These are phyloP conservation scores for Panagrolaimus sp. DNA, from an alignment of 1,140 invertebrate species.

Conservation along the genomic window DNA sequence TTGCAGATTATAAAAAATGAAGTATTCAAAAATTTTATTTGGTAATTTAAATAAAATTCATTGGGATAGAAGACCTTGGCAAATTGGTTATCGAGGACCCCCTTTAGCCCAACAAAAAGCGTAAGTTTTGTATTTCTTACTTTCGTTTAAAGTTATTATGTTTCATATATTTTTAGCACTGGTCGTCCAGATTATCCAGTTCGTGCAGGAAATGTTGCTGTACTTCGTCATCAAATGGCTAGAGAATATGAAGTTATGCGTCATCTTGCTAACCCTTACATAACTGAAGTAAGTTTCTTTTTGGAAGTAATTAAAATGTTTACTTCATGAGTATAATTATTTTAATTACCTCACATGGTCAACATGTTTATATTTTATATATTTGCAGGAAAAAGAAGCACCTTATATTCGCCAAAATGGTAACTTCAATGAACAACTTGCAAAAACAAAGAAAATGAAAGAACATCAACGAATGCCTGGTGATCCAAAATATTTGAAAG, in stretches of 20 bases:
- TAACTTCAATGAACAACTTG: slow-evolving; percentile 33
- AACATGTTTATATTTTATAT: background rate
- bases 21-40: background rate
- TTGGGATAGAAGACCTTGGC: slow-evolving; percentile 57
- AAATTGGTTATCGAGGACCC: slow-evolving; percentile 52
- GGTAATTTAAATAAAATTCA: slow-evolving; percentile 33
- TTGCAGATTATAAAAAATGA: background rate
- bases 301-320: background rate
- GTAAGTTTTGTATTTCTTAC: slow-evolving; percentile 32
- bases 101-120: slow-evolving; percentile 48
- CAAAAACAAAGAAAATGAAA: slow-evolving; percentile 20
- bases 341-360: background rate
- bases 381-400: slow-evolving; percentile 39
- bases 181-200: slow-evolving; percentile 42
- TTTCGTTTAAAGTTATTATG: no score
- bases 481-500: slow-evolving; percentile 36
- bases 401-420: slow-evolving; percentile 41
- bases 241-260: slow-evolving; percentile 52
- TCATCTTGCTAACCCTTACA: slow-evolving; percentile 48
- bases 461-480: slow-evolving; percentile 45
- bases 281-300: slow-evolving; percentile 39
- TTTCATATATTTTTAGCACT: slow-evolving; percentile 35
- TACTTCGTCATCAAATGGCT: slow-evolving; percentile 33
- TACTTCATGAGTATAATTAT: background rate
- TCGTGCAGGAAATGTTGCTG: slow-evolving; percentile 26